These are phyloP conservation scores for Manacus vitellinus DNA, from an alignment of 2,113 vertebrate species.

Conservation along the genomic window DNA sequence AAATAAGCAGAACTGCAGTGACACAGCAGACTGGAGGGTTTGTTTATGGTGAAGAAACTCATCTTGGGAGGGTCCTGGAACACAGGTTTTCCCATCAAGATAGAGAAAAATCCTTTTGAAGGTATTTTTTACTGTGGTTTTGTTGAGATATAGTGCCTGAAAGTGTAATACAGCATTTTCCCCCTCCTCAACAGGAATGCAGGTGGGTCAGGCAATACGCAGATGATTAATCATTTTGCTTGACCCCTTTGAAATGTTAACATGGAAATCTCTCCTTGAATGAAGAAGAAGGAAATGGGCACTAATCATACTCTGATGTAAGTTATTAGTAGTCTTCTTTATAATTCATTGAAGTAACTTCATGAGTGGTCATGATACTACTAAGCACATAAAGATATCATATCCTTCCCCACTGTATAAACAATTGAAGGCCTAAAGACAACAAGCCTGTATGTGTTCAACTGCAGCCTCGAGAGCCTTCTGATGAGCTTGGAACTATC, in stretches of 20 bases:
- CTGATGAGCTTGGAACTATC: neutral
- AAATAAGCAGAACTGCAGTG: neutral
- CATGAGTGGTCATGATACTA: neutral
- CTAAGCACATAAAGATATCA: neutral
- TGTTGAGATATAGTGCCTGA: neutral
- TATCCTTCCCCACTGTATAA: neutral
- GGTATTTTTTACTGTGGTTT: neutral
- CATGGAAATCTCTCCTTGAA: neutral
- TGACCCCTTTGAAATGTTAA: neutral
- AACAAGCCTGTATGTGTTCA: neutral
- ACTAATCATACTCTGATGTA: neutral
- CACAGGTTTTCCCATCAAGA: neutral
- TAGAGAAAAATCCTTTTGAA: neutral
- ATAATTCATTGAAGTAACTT: neutral
- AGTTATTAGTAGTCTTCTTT: neutral
- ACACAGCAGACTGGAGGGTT: neutral
- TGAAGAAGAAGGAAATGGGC: neutral
- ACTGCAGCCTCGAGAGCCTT: neutral
- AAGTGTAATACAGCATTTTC: neutral
- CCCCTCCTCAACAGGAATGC: fast-evolving
- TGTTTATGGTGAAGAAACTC: neutral
- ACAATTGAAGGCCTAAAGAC: neutral
- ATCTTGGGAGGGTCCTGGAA: neutral
- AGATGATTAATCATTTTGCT: neutral
- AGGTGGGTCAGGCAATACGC: neutral